Percentiles rank a stretch among this genome's conserved stretches.
These are phyloP conservation scores for Mormyrops attenuatus DNA, from an alignment of 2,797 vertebrate genomes.

Conservation along the genomic window DNA sequence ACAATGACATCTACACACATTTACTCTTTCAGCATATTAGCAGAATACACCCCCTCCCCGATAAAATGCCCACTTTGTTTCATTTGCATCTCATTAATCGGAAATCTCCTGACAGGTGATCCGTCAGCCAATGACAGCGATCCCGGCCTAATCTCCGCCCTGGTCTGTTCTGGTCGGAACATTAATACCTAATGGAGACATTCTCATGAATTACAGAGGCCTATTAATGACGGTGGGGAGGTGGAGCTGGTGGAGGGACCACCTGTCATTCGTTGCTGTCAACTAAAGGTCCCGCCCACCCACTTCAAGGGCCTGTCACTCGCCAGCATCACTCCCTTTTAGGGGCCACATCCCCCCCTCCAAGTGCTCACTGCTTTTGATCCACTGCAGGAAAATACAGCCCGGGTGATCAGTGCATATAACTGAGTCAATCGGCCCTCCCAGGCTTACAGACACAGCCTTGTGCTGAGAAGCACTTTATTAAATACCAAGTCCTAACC, in stretches of 20 bases:
- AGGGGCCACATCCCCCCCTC: background rate
- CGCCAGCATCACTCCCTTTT: background rate
- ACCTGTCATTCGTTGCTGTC: background rate
- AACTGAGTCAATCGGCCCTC: background rate
- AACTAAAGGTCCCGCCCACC: constrained; percentile 7
- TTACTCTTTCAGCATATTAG: background rate
- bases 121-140: constrained; percentile 5
- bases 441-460: background rate
- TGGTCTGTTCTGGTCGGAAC: background rate
- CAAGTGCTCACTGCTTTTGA: background rate
- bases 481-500: background rate
- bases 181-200: constrained; percentile 5
- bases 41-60: background rate
- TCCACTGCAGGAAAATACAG: background rate
- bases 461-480: background rate
- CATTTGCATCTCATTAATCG: constrained; percentile 21
- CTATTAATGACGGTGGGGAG: background rate
- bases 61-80: background rate
- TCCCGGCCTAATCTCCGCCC: constrained; percentile 13
- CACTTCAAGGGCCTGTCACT: background rate
- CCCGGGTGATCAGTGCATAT: background rate
- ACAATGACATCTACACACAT: background rate
- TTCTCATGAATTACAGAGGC: constrained; percentile 20
- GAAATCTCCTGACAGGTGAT: background rate
- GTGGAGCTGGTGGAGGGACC: background rate